phyloP scores from a whole-genome alignment of 2,797 vertebrate genomes.

The Crenichthys baileyi region DNA sequence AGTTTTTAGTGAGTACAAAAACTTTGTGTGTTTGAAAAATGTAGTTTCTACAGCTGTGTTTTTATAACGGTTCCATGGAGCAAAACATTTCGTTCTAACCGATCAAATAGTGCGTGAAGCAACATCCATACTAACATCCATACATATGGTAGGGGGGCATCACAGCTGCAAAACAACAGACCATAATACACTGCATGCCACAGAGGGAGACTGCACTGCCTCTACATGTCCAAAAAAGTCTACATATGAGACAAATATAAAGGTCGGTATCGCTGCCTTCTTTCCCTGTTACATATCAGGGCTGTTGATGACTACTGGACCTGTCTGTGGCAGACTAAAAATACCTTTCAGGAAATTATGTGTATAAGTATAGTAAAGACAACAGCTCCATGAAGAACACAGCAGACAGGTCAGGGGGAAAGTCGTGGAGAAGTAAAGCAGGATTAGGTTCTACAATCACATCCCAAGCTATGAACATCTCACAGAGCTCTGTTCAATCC shows the following conservation, averaged over 20 bases:
- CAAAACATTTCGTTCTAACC: conserved; percentile 15
- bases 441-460: too few species aligned
- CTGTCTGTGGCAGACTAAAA: conserved; percentile 68
- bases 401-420: conserved; percentile 58
- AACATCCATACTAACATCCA: conserved; percentile 8
- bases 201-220: too few species aligned
- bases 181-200: too few species aligned
- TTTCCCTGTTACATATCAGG: conserved; percentile 61
- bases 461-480: too few species aligned
- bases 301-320: conserved; percentile 63
- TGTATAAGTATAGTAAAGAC: conserved; percentile 58
- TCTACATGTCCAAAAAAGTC: too few species aligned
- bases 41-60: background rate
- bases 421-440: conserved; percentile 34
- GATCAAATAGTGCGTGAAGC: conserved; percentile 5
- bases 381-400: conserved; percentile 61
- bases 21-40: background rate
- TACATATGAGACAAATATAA: background rate
- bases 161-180: too few species aligned
- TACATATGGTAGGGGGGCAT: background rate
- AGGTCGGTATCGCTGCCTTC: background rate
- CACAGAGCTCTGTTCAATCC: too few species aligned
- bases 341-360: conserved; percentile 62
- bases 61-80: conserved; percentile 3
- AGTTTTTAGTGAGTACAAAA: conserved; percentile 7